Percentiles rank a stretch among this genome's conserved stretches.
phyloP scores from a whole-genome alignment of 2,113 vertebrate genomes.

The Pionites leucogaster region DNA sequence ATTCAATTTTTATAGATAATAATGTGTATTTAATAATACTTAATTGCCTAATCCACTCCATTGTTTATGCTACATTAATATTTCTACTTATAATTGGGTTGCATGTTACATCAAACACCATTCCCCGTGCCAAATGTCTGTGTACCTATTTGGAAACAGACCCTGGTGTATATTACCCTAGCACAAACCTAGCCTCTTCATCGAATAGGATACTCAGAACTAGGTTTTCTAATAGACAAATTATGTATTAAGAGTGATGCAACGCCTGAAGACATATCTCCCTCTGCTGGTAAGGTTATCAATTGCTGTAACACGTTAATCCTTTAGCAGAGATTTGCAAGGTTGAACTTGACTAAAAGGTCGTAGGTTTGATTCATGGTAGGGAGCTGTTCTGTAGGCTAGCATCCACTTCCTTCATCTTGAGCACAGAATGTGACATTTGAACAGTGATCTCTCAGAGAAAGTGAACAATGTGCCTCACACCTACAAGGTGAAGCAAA shows the following conservation, averaged over 20 bases:
- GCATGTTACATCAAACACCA: neutral
- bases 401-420: neutral
- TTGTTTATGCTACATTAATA: neutral
- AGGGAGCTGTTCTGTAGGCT: neutral
- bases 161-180: neutral
- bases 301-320: neutral
- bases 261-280: neutral
- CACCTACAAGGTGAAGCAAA: neutral
- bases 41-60: neutral
- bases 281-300: constrained; percentile 28
- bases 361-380: neutral
- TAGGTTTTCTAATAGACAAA: neutral
- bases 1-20: neutral
- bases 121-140: neutral
- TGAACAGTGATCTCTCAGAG: neutral
- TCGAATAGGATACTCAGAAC: neutral
- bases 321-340: neutral
- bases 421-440: neutral
- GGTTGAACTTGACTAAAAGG: neutral
- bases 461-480: neutral
- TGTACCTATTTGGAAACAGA: neutral
- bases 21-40: neutral
- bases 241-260: neutral
- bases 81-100: neutral
- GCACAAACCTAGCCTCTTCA: neutral